These are phyloP conservation scores for Planiliza haematocheilus DNA, from an alignment of 2,113 vertebrate genomes.

Conservation along the genomic window DNA sequence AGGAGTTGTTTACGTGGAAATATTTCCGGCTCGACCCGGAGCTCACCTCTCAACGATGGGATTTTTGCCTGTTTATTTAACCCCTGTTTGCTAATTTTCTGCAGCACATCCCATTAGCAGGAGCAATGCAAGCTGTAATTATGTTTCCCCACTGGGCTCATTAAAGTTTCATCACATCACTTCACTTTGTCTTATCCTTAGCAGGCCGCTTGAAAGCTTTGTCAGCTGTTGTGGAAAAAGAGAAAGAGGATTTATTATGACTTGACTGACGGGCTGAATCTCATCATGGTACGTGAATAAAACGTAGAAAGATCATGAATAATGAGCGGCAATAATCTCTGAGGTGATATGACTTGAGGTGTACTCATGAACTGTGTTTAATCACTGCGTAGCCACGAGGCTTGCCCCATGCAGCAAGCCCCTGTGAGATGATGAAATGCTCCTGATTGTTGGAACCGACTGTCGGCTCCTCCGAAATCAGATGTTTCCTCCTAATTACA, in stretches of 20 bases:
- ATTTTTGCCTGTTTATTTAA: conserved; percentile 15
- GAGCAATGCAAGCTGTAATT: conserved; percentile 18
- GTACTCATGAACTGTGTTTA: conserved; percentile 23
- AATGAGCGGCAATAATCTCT: conserved; percentile 15
- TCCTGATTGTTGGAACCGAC: conserved; percentile 11
- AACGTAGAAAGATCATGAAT: neutral
- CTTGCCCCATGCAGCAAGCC: neutral
- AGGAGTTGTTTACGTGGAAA: neutral
- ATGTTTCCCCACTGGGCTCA: conserved; percentile 24
- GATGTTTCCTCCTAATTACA: conserved; percentile 26
- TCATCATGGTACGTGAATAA: conserved; percentile 8
- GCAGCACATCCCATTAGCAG: neutral
- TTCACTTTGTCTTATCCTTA: conserved; percentile 26
- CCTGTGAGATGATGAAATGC: conserved; percentile 29
- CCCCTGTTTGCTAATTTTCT: neutral
- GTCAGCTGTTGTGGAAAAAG: neutral
- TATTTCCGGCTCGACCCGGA: neutral
- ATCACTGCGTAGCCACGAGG: conserved; percentile 8
- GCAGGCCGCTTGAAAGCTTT: neutral
- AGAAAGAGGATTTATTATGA: neutral
- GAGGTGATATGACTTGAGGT: neutral
- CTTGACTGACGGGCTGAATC: neutral
- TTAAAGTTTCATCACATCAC: conserved; percentile 40
- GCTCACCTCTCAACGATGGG: neutral
- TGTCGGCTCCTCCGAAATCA: neutral